Evolutionary conservation across 1,140 invertebrate species (phyloP).

Genomic region (Zeugodacus cucurbitae): DNA sequence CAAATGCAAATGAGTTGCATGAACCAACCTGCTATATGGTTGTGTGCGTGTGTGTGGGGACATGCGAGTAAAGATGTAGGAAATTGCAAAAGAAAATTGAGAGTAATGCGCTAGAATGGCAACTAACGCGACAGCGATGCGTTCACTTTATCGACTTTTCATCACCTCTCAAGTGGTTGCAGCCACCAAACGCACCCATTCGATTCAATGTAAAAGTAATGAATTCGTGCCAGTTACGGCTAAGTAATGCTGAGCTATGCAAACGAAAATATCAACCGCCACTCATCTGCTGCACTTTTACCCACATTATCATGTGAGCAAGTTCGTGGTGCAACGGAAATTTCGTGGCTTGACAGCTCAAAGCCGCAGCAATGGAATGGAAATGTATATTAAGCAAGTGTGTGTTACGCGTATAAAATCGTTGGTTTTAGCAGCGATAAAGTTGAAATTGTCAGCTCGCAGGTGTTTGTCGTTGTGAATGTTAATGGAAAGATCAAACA

Average conservation of each 20-base stretch:
- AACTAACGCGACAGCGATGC: background rate
- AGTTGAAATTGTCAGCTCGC: background rate
- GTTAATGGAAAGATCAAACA: slow-evolving; percentile 33
- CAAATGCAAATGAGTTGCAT: background rate
- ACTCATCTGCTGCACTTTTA: background rate
- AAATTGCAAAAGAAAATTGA: slow-evolving; percentile 22
- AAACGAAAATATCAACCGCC: background rate
- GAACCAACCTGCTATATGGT: background rate
- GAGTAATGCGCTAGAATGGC: background rate
- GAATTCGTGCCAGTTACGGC: background rate
- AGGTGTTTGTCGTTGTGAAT: background rate
- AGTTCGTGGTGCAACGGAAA: background rate
- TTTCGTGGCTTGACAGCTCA: background rate
- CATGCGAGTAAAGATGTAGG: background rate
- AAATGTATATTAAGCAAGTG: background rate
- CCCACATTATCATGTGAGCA: background rate
- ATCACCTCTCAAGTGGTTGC: background rate
- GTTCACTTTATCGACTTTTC: background rate
- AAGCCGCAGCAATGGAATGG: background rate
- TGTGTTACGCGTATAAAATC: background rate
- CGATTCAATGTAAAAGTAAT: background rate
- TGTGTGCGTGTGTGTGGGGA: background rate
- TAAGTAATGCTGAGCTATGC: background rate
- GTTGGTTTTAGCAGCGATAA: background rate
- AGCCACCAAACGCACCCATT: background rate